Conservation (phyloP, 2,888 invertebrate genomes). For the Chymomyza procnemis region DNA sequence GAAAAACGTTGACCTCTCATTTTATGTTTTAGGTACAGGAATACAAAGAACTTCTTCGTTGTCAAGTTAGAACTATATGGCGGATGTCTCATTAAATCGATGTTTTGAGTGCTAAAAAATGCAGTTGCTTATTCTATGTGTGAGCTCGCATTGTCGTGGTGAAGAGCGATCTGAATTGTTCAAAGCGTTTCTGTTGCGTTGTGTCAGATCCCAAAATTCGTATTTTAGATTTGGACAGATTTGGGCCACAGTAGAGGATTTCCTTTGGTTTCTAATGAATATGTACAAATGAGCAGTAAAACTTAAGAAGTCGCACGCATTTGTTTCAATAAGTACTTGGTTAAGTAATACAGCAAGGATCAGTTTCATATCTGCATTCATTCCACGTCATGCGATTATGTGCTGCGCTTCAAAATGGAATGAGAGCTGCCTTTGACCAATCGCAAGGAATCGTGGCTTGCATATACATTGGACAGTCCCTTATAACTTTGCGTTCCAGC, state of each 20-base stretch:
- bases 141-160: no score
- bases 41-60: no score
- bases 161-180: no score
- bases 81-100: no score
- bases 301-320: constrained; percentile 99
- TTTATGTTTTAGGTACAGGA: no score
- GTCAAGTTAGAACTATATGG: no score
- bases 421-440: constrained; percentile 99
- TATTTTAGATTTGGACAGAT: constrained; percentile 99
- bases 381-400: constrained; percentile 99
- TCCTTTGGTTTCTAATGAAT: constrained; percentile 99
- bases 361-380: constrained; percentile 99
- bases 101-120: no score
- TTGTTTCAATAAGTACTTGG: constrained; percentile 98
- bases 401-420: constrained; percentile 99
- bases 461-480: constrained; percentile 98
- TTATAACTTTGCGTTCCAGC: constrained; percentile 98
- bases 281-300: constrained; percentile 99
- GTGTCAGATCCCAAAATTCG: constrained; percentile 99
- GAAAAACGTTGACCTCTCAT: no score
- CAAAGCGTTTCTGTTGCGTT: constrained; percentile 99
- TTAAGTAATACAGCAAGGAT: constrained; percentile 99
- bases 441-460: constrained; percentile 99
- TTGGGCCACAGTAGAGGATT: constrained; percentile 97
- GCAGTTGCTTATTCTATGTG: no score